Evolutionary conservation across 2,113 vertebrate species (phyloP).

Genomic region (Balaeniceps rex): DNA sequence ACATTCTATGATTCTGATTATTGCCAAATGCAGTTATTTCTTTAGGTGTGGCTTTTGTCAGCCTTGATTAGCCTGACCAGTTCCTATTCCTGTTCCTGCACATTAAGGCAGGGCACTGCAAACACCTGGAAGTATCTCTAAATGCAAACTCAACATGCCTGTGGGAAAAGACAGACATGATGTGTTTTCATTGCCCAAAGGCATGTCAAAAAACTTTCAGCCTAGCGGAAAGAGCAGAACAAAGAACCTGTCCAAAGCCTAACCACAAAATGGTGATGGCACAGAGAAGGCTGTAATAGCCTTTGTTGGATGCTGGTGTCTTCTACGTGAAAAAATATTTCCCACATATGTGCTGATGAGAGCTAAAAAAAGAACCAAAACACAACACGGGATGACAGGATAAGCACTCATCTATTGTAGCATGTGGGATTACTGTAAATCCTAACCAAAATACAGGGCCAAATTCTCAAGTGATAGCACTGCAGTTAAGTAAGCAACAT

Average conservation of each 20-base stretch:
- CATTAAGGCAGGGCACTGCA: not conserved
- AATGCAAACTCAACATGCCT: not conserved
- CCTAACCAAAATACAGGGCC: not conserved
- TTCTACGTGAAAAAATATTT: not conserved
- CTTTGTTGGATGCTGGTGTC: not conserved
- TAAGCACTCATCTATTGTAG: not conserved
- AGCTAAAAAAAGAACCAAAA: not conserved
- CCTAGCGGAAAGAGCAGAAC: not conserved
- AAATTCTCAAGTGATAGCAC: not conserved
- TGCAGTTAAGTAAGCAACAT: not conserved
- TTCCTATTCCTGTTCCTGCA: not conserved
- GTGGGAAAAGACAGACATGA: rapidly evolving
- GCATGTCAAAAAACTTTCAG: not conserved
- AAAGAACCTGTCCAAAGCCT: not conserved
- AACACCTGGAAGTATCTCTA: not conserved
- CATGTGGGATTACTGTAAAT: not conserved
- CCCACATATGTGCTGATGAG: not conserved
- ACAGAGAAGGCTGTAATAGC: not conserved
- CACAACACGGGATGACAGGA: rapidly evolving
- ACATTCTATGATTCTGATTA: not conserved
- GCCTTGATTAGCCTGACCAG: not conserved
- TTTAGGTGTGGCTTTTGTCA: not conserved
- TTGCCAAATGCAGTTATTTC: not conserved
- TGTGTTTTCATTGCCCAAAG: not conserved
- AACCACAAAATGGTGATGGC: not conserved